Evolutionary conservation across 2,113 vertebrate genomes (phyloP).

Genomic region (Rhinoptilus africanus): DNA sequence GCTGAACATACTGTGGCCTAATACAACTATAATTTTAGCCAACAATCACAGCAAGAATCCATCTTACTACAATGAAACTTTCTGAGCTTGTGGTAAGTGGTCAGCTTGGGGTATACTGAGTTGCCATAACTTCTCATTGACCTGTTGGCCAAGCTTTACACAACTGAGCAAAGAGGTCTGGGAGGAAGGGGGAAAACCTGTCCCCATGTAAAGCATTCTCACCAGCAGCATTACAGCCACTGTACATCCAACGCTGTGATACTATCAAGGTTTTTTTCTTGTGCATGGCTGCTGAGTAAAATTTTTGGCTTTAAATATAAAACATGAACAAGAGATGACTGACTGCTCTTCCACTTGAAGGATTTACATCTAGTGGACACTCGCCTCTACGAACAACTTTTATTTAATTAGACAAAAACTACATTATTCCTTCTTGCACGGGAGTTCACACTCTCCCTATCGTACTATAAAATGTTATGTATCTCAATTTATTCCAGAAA

Average conservation of each 20-base stretch:
- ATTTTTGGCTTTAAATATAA: neutral
- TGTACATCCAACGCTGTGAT: neutral
- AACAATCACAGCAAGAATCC: neutral
- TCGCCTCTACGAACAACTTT: neutral
- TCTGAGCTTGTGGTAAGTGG: neutral
- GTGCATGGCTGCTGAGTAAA: neutral
- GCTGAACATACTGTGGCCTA: neutral
- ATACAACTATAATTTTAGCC: neutral
- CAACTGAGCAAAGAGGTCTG: fast-evolving
- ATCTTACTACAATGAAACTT: neutral
- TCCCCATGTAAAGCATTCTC: neutral
- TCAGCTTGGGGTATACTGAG: neutral
- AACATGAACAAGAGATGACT: fast-evolving
- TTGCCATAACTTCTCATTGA: neutral
- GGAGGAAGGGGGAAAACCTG: neutral
- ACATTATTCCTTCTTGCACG: neutral
- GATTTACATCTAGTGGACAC: neutral
- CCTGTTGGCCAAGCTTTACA: neutral
- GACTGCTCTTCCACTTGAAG: neutral
- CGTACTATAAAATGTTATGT: neutral
- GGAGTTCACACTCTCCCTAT: neutral
- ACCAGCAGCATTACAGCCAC: neutral
- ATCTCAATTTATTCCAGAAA: neutral
- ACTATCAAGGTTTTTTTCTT: neutral
- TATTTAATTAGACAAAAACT: neutral